These are phyloP conservation scores for Cyprinodon variegatus DNA, from an alignment of 2,113 vertebrate species.

Conservation along the genomic window DNA sequence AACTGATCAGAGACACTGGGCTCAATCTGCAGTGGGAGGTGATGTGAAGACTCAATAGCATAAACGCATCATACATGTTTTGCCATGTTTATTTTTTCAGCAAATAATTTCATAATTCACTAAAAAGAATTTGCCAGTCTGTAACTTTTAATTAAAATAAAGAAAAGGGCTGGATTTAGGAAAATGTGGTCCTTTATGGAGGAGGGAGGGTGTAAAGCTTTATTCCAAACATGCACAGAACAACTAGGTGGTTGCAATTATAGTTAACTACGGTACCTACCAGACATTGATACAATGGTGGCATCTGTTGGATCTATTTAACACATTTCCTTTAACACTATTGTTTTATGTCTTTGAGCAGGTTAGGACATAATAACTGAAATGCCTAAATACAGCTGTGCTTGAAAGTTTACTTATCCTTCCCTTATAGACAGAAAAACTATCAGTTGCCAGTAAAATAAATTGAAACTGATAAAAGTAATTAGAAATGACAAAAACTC, in stretches of 20 bases:
- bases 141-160: neutral
- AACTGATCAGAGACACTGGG: slow-evolving; percentile 12
- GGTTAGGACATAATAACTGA: too few relatives aligned
- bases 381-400: too few relatives aligned
- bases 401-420: too few relatives aligned
- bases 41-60: neutral
- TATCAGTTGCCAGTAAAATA: too few relatives aligned
- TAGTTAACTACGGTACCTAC: neutral
- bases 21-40: neutral
- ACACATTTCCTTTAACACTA: too few relatives aligned
- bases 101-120: too few relatives aligned
- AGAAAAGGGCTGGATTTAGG: neutral
- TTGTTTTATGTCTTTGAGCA: too few relatives aligned
- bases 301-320: too few relatives aligned
- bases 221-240: neutral
- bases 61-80: neutral
- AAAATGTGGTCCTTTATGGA: neutral
- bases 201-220: neutral
- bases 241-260: neutral
- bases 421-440: too few relatives aligned
- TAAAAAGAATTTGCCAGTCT: neutral
- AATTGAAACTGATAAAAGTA: too few relatives aligned
- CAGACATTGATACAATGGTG: neutral
- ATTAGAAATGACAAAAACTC: too few relatives aligned
- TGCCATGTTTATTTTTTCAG: neutral